These are phyloP conservation scores for Lordiphosa andalusiaca DNA, from an alignment of 2,888 invertebrate species.

Conservation along the genomic window DNA sequence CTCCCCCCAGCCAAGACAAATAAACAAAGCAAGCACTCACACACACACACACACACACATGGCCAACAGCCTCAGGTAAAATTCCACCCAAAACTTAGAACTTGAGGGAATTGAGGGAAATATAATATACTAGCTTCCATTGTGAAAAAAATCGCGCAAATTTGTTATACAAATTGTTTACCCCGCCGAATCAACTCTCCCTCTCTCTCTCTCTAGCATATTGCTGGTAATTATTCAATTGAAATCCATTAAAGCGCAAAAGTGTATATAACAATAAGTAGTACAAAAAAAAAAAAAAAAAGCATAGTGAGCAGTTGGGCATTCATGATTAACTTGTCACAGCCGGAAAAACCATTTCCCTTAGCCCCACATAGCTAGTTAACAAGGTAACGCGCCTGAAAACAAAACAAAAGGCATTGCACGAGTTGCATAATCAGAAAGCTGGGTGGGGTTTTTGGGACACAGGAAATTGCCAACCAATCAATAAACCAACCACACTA, in stretches of 20 bases:
- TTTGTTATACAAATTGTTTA: conserved; percentile 61
- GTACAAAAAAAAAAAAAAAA: not conserved
- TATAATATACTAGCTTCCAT: conserved; percentile 11
- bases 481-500: conserved; percentile 16
- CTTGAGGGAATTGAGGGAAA: conserved; percentile 4
- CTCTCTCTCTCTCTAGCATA: conserved; percentile 28
- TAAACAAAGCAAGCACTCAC: conserved; percentile 25
- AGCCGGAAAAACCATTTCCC: conserved; percentile 24
- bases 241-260: conserved; percentile 70
- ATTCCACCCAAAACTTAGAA: conserved; percentile 11
- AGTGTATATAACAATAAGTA: conserved; percentile 25
- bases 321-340: conserved; percentile 41
- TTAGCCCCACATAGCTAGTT: conserved; percentile 28
- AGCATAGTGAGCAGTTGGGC: conserved; percentile 6
- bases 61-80: not conserved
- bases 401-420: conserved; percentile 13
- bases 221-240: conserved; percentile 78
- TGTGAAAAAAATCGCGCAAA: conserved; percentile 60
- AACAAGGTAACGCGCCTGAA: conserved; percentile 39
- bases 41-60: conserved; percentile 10
- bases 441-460: conserved; percentile 41
- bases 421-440: conserved; percentile 34
- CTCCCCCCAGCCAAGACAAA: conserved; percentile 22
- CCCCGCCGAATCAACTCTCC: not conserved
- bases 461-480: conserved; percentile 55